phyloP scores from a whole-genome alignment of 1,140 invertebrate species.

The Drosophila repleta region DNA sequence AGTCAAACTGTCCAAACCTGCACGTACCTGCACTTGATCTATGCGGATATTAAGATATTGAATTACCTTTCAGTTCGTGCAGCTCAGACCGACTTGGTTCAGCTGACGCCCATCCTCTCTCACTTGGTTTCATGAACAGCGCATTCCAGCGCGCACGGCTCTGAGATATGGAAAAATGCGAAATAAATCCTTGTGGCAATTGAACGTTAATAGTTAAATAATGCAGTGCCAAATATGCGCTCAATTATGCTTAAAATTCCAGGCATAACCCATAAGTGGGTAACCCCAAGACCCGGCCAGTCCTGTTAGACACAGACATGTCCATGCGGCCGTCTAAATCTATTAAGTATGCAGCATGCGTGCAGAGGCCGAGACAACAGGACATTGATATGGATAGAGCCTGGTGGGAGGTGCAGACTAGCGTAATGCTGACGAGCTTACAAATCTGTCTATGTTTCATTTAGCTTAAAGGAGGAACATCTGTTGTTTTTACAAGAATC shows the following conservation, averaged over 20 bases:
- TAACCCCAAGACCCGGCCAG: slow-evolving; percentile 32
- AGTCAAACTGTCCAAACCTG: slow-evolving; percentile 79
- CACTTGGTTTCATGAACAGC: background rate
- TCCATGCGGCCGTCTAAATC: slow-evolving; percentile 56
- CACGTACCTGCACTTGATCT: slow-evolving; percentile 81
- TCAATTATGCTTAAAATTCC: slow-evolving; percentile 80
- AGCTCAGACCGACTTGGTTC: slow-evolving; percentile 53
- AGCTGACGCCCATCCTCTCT: background rate
- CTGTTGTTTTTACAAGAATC: background rate
- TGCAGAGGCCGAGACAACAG: slow-evolving; percentile 37
- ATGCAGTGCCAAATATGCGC: slow-evolving; percentile 75
- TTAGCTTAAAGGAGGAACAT: slow-evolving; percentile 3
- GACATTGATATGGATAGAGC: slow-evolving; percentile 26
- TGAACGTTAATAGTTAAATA: slow-evolving; percentile 82
- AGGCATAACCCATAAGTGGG: slow-evolving; percentile 55
- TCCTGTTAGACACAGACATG: slow-evolving; percentile 24
- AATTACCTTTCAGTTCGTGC: slow-evolving; percentile 78
- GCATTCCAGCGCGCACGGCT: slow-evolving; percentile 39
- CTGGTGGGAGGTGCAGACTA: background rate
- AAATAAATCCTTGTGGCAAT: slow-evolving; percentile 75
- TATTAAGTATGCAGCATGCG: slow-evolving; percentile 77
- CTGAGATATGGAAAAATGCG: slow-evolving; percentile 60
- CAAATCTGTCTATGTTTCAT: slow-evolving; percentile 22
- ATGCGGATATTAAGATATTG: slow-evolving; percentile 82
- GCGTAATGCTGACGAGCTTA: slow-evolving; percentile 14